Evolutionary conservation across 2,113 vertebrate genomes (phyloP).

Genomic region (Hucho hucho): DNA sequence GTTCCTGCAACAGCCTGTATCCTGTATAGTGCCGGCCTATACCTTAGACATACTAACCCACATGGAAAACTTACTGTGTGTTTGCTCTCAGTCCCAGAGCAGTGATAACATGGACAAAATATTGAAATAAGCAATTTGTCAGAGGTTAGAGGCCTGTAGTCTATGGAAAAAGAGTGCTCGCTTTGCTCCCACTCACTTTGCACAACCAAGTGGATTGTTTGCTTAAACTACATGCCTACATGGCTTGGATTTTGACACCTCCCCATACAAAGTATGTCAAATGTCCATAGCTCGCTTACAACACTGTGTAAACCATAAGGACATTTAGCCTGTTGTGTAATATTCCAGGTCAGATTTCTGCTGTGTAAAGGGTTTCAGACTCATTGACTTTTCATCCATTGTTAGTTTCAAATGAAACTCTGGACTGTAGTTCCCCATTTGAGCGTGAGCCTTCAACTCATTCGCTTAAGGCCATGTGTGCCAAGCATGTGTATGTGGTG

Average conservation of each 20-base stretch:
- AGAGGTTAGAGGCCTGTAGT: conserved; percentile 20
- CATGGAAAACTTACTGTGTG: conserved; percentile 23
- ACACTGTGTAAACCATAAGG: not conserved
- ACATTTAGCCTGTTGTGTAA: not conserved
- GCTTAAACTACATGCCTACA: conserved; percentile 4
- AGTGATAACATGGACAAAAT: conserved; percentile 30
- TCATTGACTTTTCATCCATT: not conserved
- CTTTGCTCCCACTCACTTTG: not conserved
- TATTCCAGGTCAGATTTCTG: conserved; percentile 2
- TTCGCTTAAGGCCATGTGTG: not conserved
- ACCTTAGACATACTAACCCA: conserved; percentile 56
- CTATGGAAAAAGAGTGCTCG: not conserved
- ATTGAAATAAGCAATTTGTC: conserved; percentile 19
- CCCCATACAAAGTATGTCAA: not conserved
- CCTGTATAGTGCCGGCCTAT: conserved; percentile 8
- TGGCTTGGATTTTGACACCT: not conserved
- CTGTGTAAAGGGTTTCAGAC: not conserved
- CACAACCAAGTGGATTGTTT: not conserved
- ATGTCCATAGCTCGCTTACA: too few species aligned
- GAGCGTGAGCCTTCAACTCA: not conserved
- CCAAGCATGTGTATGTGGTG: not conserved
- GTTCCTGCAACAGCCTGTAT: conserved; percentile 25
- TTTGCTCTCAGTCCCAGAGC: conserved; percentile 16
- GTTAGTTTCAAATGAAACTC: not conserved
- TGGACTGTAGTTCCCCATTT: not conserved